These are phyloP conservation scores for Manacus vitellinus DNA, from an alignment of 2,113 vertebrate species.

Conservation along the genomic window DNA sequence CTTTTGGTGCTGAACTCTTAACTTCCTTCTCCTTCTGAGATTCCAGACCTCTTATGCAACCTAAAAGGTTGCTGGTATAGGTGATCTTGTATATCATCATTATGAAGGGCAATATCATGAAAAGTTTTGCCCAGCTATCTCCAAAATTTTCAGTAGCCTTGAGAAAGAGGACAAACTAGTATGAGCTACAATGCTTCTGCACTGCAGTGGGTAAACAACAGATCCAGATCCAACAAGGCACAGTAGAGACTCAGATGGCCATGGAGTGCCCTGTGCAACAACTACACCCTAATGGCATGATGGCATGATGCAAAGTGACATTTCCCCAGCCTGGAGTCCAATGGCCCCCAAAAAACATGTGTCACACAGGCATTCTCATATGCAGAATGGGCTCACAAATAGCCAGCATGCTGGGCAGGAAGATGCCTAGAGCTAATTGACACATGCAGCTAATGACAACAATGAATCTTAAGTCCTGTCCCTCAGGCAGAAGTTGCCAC, in stretches of 20 bases:
- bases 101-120: background rate
- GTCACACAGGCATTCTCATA: background rate
- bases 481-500: background rate
- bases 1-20: background rate
- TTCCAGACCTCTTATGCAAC: background rate
- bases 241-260: background rate
- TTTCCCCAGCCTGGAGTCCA: background rate
- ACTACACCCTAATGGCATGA: background rate
- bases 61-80: background rate
- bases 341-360: background rate
- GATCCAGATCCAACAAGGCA: background rate
- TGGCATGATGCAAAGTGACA: background rate
- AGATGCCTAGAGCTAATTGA: background rate
- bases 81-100: rapidly evolving
- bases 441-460: background rate
- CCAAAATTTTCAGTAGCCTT: background rate
- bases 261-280: background rate
- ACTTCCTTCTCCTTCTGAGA: background rate
- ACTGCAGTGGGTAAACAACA: background rate
- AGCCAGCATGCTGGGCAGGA: background rate
- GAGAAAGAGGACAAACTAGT: background rate
- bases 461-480: background rate
- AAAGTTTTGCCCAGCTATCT: background rate
- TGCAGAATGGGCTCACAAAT: background rate
- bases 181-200: background rate